phyloP scores from a whole-genome alignment of 2,113 vertebrate species.

The Pan paniscus region DNA sequence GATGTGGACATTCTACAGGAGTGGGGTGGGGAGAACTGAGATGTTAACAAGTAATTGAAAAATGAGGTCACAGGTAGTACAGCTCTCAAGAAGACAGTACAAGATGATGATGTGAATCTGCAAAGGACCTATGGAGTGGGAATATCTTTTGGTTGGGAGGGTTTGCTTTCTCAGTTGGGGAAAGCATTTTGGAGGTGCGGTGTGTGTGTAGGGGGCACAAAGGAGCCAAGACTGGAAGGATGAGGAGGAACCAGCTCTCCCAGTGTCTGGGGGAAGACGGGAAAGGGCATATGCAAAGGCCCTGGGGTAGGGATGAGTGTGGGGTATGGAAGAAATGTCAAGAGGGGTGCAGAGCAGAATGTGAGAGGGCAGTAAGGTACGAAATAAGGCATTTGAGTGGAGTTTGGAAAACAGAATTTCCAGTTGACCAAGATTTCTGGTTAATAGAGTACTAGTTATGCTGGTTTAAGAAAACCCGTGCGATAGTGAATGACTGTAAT shows the following conservation, averaged over 20 bases:
- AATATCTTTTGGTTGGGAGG: background rate
- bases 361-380: too few species aligned
- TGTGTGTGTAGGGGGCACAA: background rate
- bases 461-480: background rate
- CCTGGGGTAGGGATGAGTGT: background rate
- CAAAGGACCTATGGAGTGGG: background rate
- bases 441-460: background rate
- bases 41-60: background rate
- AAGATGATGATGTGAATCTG: background rate
- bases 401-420: background rate
- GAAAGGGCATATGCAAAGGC: background rate
- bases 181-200: background rate
- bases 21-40: background rate
- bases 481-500: rapidly evolving
- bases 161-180: background rate
- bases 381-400: rapidly evolving
- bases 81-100: background rate
- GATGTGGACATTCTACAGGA: rapidly evolving
- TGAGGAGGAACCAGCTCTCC: background rate
- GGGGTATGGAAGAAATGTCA: background rate
- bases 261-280: background rate
- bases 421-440: background rate
- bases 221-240: background rate
- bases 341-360: background rate
- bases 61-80: background rate